Evolutionary conservation across 2,113 vertebrate species (phyloP), one percentile per base, ranked within the genome.

Genomic region (Austrofundulus limnaeus): DNA sequence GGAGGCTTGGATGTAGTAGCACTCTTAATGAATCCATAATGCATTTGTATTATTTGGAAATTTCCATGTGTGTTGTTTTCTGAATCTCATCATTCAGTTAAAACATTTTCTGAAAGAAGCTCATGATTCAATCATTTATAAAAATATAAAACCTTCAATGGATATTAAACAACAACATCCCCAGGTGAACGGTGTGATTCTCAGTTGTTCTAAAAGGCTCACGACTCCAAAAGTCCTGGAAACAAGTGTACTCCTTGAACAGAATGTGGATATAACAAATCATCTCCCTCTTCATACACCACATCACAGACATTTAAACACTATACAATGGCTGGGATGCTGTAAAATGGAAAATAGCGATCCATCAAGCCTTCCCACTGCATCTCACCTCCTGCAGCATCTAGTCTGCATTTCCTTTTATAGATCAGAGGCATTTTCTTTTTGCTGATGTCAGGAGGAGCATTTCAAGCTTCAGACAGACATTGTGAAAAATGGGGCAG

Each of bases 391-490:
- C 70, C 48, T 42, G 6, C 64, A 43, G 50, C 4, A 2, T 51
- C 65, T 48, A 5, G 23, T 60, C 72, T 73, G 60, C 48, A 52
- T 78, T 52, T 72, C 47, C 45, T 28, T 61, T 61, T 70, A 69
- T 78, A 72, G 80, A 70, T 70, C 17, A 11, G 19, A 75, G 71
- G 58, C 68, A 47, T 78, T 78, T 80, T 49, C 48, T 73, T 83
- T 83, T 39, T 78, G 83, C 83, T 85, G 81, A 83, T 82, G 78
- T 78, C 78, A 84, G 78, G 61, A 55, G 43, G 45, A 66, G 28
- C 61, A 69, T 67, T 74, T 64, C 71, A 34, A 34, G 57, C 64
- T 53, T 51, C n/a, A 28, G 62, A 25, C 47, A 87, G 45, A 57
- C 41, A 28, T 20, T 47, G 62, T 65, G 66, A 79, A 75, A 78